A percentile compares a stretch with the other conserved stretches of the same genome.
These are phyloP conservation scores for Unio delphinus DNA, from an alignment of 2,888 invertebrate genomes.

Conservation along the genomic window DNA sequence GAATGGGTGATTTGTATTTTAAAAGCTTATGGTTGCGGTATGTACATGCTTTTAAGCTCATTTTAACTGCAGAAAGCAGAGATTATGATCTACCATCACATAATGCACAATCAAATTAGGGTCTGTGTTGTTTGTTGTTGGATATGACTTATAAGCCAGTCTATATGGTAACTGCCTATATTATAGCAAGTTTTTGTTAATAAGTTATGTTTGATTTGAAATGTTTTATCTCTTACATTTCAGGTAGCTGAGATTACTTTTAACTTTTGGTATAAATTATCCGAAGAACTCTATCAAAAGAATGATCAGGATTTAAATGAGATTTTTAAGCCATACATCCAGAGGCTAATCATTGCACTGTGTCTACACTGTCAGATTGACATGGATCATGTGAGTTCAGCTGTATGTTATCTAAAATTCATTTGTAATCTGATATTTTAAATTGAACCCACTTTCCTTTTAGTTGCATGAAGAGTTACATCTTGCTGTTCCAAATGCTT, in stretches of 20 bases:
- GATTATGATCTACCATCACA: too few relatives aligned
- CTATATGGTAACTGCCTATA: too few relatives aligned
- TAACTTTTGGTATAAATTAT: constrained; percentile 95
- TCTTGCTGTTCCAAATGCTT: too few relatives aligned
- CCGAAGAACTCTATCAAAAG: constrained; percentile 92
- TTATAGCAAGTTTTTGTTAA: too few relatives aligned
- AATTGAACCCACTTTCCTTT: neutral
- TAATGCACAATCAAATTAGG: too few relatives aligned
- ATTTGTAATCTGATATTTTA: neutral
- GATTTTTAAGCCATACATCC: constrained; percentile 90
- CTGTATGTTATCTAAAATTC: neutral
- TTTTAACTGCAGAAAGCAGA: too few relatives aligned
- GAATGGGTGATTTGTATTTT: too few relatives aligned
- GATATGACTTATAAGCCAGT: too few relatives aligned
- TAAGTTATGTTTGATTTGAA: neutral
- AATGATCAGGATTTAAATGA: constrained; percentile 86
- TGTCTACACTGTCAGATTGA: constrained; percentile 97
- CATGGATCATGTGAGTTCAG: constrained; percentile 82
- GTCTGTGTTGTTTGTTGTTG: too few relatives aligned
- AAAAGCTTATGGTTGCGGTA: too few relatives aligned
- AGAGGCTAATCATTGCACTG: constrained; percentile 89
- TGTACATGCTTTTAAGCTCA: too few relatives aligned
- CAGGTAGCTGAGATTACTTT: constrained; percentile 89
- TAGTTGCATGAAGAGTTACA: neutral
- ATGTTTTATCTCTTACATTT: constrained; percentile 12